Evolutionary conservation across 2,888 invertebrate genomes (phyloP).

Genomic region (Conus canariensis): DNA sequence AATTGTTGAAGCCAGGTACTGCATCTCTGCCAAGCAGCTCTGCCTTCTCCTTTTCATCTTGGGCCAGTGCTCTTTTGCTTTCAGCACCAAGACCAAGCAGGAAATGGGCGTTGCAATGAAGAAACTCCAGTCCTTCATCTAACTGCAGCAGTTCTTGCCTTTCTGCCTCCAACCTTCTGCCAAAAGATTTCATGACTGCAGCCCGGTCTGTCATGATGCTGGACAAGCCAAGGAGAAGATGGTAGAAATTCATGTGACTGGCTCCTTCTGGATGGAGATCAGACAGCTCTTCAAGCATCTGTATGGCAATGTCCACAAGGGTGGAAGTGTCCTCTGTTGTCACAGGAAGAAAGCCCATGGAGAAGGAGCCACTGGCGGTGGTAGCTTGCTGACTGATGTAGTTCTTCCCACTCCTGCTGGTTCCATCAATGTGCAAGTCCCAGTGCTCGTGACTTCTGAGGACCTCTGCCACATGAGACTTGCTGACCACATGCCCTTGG

Average conservation of each 20-base stretch:
- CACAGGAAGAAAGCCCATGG: slow-evolving; percentile 14
- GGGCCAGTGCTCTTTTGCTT: not conserved
- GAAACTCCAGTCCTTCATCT: slow-evolving; percentile 17
- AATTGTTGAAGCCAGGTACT: not conserved
- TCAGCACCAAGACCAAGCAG: not conserved
- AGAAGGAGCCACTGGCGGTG: not conserved
- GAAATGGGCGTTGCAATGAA: slow-evolving; percentile 28
- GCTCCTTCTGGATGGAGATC: not conserved
- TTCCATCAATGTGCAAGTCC: slow-evolving; percentile 26
- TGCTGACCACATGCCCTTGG: slow-evolving; percentile 30
- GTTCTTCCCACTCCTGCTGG: slow-evolving; percentile 10
- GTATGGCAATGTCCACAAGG: not conserved
- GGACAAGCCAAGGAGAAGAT: not conserved
- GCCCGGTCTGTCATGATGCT: slow-evolving; percentile 8
- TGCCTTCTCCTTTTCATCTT: not conserved
- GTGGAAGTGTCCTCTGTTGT: not conserved
- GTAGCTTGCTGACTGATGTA: slow-evolving; percentile 12
- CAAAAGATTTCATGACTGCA: slow-evolving; percentile 25
- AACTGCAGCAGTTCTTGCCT: too few species aligned
- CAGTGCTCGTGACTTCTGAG: not conserved
- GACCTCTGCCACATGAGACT: slow-evolving; percentile 9
- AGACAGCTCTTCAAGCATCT: slow-evolving; percentile 25
- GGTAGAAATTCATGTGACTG: not conserved
- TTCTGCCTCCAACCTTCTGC: too few species aligned
- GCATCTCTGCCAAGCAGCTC: not conserved